Percentiles rank a stretch among this genome's conserved stretches.
These are phyloP conservation scores for Tinea pellionella DNA, from an alignment of 2,888 invertebrate species.

Conservation along the genomic window DNA sequence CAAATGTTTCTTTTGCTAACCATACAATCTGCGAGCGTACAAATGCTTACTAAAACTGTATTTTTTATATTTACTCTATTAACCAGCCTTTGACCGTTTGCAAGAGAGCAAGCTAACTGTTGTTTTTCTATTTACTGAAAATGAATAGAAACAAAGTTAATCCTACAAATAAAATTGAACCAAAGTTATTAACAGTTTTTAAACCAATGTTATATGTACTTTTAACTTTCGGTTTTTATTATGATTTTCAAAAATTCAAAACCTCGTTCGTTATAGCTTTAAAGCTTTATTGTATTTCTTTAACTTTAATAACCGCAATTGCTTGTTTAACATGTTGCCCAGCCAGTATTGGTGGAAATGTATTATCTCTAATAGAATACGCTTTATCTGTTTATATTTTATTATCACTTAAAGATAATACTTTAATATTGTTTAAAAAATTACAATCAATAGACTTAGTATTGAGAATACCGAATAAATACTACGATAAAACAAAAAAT, in stretches of 20 bases:
- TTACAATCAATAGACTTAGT: neutral
- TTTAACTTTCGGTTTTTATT: neutral
- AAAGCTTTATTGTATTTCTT: neutral
- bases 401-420: neutral
- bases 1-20: neutral
- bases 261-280: neutral
- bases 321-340: neutral
- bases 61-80: neutral
- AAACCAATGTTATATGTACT: neutral
- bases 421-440: neutral
- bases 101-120: neutral
- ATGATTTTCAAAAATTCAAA: neutral
- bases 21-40: neutral
- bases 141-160: conserved; percentile 4
- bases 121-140: neutral
- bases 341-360: neutral
- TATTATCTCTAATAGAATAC: conserved; percentile 3
- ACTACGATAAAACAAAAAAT: neutral
- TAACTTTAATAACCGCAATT: neutral
- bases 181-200: neutral
- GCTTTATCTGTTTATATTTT: neutral
- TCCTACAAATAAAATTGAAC: neutral
- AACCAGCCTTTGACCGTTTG: neutral
- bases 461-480: conserved; percentile 1
- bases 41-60: too few relatives aligned